Percentiles rank a stretch among this genome's conserved stretches.
phyloP scores from a whole-genome alignment of 2,888 invertebrate species.

The Tetranychus truncatus region DNA sequence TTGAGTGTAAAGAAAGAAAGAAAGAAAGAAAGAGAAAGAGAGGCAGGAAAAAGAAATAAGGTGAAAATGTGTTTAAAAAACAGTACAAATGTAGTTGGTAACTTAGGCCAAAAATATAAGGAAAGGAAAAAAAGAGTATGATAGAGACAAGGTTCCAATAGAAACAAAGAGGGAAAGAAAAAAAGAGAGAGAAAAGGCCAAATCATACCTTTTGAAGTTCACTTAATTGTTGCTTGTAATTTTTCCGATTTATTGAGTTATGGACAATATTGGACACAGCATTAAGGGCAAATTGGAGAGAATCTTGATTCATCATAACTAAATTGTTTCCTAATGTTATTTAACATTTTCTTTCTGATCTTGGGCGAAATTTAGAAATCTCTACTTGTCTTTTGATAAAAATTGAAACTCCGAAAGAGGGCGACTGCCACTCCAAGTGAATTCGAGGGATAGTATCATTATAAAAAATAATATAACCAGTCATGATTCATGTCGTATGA shows the following conservation, averaged over 20 bases:
- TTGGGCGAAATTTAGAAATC: no score
- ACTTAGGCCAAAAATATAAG: not conserved
- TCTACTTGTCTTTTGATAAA: no score
- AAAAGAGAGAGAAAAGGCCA: not conserved
- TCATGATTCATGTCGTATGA: no score
- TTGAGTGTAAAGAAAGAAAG: not conserved
- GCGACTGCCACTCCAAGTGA: no score
- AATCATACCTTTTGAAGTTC: slow-evolving; percentile 12
- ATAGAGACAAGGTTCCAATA: not conserved
- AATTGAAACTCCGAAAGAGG: no score
- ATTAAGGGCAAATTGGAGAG: slow-evolving; percentile 17
- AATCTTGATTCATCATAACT: slow-evolving; percentile 10
- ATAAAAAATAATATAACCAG: no score
- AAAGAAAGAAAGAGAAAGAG: not conserved
- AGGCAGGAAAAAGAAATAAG: not conserved
- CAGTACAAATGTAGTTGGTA: not conserved
- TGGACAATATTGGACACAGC: slow-evolving; percentile 12
- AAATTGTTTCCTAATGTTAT: no score
- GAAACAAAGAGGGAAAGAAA: not conserved
- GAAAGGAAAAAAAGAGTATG: not conserved
- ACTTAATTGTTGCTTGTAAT: slow-evolving; percentile 16
- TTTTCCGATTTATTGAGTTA: not conserved
- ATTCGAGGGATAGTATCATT: no score
- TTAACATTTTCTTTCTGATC: no score
- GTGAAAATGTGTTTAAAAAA: not conserved